Evolutionary conservation across 2,888 invertebrate genomes (phyloP).

Genomic region (Caenorhabditis drosophilae): DNA sequence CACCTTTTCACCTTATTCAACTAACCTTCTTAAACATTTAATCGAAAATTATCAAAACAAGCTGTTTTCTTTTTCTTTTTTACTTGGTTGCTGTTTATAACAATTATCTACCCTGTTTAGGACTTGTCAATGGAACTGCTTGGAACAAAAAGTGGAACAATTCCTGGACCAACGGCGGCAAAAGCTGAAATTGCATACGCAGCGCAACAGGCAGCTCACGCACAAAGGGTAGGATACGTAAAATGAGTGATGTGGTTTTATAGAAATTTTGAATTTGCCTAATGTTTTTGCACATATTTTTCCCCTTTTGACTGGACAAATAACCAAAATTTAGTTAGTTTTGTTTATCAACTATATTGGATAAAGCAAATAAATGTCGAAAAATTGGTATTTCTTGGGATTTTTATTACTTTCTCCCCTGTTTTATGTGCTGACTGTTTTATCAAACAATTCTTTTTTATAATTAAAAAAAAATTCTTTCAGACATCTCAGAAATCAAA

Average conservation of each 20-base stretch:
- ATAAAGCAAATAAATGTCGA: no score
- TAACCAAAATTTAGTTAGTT: no score
- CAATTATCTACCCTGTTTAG: conserved; percentile 36
- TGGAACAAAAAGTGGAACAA: conserved; percentile 62
- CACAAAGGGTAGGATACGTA: conserved; percentile 32
- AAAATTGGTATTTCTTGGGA: no score
- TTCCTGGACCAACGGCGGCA: conserved; percentile 66
- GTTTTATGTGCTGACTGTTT: no score
- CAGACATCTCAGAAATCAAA: conserved; percentile 27
- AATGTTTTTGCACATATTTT: no score
- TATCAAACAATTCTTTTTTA: no score
- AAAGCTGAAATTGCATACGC: conserved; percentile 54
- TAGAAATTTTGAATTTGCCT: no score
- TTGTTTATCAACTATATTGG: no score
- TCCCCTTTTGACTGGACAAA: not conserved
- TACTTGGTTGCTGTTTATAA: no score
- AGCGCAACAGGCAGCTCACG: conserved; percentile 40
- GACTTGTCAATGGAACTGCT: conserved; percentile 67
- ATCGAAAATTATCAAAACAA: not conserved
- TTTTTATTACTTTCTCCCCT: no score
- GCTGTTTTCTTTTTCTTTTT: not conserved
- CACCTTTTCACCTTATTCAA: not conserved
- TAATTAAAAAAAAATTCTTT: no score
- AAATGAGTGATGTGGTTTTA: not conserved
- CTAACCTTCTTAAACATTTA: not conserved